Base-by-base conservation (phyloP, 2,797 vertebrate genomes). In the Odontamblyopus lacepedii region DNA sequence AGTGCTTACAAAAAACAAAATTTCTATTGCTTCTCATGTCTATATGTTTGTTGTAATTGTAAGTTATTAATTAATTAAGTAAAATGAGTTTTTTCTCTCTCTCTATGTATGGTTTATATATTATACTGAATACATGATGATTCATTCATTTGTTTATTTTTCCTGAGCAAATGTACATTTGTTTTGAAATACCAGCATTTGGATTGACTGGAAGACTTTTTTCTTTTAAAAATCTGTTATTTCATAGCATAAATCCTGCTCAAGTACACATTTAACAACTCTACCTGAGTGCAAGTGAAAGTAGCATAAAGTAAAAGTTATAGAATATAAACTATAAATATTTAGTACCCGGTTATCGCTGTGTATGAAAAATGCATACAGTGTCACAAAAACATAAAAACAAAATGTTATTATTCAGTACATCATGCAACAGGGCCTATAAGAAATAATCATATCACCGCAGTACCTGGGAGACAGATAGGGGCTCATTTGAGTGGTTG, bases 391-490 rank as follows among this genome's bases (percentile, higher is more conserved):
- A 30, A 30, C 27, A 13, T 57, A 26, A 26, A 57, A 9, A 57
- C 26, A 57, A 57, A 57, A 57, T 26, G 23, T 53, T 27, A 27
- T 57, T 60, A 60, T 60, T 60, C 57, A 16, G 12, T 15, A 60
- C 7, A 59, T 59, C 27, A 29, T 13, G 3, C 23, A 57, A 23
- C 9, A 4, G 7, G n/a, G 56, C 4, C 11, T 15, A 12, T 61
- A 18, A 61, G 16, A 18, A 60, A 53, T n/a, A n/a, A 74, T 56
- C 8, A 18, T 35, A 71, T 5, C 50, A 16, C 35, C 63, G 38
- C 30, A n/a, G 61, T 77, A 95, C 95, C 93, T 95, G 1, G 95
- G 93, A 3, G 75, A 74, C 1, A 95, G 84, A 81, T 93, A 95
- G 0, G 94, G 88, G 53, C 32, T 85, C 73, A 75, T 84, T 48